These are phyloP conservation scores for Balearica regulorum DNA, from an alignment of 2,797 vertebrate species.

Conservation along the genomic window DNA sequence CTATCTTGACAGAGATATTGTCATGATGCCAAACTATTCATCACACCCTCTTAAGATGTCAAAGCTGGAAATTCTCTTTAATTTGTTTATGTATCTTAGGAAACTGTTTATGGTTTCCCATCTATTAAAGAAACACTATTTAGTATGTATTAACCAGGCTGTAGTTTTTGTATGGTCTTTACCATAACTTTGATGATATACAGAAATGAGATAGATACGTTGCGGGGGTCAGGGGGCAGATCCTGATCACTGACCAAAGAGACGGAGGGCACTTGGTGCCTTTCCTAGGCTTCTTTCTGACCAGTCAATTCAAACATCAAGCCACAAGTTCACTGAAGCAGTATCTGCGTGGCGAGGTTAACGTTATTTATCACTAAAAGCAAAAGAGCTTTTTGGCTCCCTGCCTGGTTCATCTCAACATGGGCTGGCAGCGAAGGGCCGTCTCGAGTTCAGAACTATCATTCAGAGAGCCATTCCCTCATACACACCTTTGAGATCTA, in stretches of 20 bases:
- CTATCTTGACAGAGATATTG: not conserved
- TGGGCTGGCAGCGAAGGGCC: not conserved
- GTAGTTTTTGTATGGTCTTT: not conserved
- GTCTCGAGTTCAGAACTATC: not conserved
- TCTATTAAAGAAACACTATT: not conserved
- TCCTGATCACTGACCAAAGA: not conserved
- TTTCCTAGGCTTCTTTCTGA: not conserved
- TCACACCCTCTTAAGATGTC: not conserved
- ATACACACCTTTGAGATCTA: not conserved
- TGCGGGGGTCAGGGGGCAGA: not conserved
- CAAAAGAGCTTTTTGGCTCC: not conserved
- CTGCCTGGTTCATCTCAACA: not conserved
- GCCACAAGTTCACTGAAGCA: not conserved
- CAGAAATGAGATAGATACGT: not conserved
- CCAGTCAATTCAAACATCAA: not conserved
- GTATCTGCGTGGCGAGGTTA: not conserved
- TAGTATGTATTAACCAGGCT: not conserved
- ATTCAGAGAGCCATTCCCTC: not conserved
- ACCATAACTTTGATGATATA: not conserved
- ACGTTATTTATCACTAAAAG: not conserved
- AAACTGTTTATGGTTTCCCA: slow-evolving; percentile 22
- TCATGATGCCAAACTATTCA: not conserved
- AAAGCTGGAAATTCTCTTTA: not conserved
- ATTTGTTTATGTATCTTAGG: slow-evolving; percentile 15
- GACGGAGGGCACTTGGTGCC: not conserved